Conservation (phyloP, 2,113 vertebrate genomes). For the Muscicapa adusta region DNA sequence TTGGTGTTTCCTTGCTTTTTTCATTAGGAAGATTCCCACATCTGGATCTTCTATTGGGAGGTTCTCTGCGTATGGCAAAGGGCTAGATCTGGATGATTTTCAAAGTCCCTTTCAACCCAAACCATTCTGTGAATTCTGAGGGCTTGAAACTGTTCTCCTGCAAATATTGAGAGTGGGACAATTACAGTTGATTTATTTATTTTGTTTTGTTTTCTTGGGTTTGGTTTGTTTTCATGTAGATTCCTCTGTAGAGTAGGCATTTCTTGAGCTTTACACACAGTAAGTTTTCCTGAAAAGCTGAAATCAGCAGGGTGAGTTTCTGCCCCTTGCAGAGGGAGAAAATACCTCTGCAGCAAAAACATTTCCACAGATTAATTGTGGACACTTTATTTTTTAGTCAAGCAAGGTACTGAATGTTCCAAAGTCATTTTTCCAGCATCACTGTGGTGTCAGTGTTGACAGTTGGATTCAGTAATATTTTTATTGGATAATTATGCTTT, state of each 20-base stretch:
- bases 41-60: neutral
- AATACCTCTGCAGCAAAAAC: accelerated
- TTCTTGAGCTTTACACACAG: neutral
- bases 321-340: neutral
- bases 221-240: neutral
- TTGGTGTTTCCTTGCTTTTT: neutral
- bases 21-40: neutral
- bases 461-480: neutral
- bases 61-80: neutral
- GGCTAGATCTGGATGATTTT: neutral
- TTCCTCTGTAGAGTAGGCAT: neutral
- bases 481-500: neutral
- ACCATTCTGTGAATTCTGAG: neutral
- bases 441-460: neutral
- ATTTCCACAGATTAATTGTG: neutral
- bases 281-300: neutral
- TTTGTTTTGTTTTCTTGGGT: neutral
- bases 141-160: neutral
- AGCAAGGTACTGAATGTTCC: neutral
- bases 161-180: neutral
- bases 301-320: neutral
- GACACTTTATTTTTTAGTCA: neutral
- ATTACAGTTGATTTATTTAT: neutral
- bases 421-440: neutral
- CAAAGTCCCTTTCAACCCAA: neutral